Conservation (phyloP, 2,113 vertebrate genomes). For the Ancistrus triradiatus region DNA sequence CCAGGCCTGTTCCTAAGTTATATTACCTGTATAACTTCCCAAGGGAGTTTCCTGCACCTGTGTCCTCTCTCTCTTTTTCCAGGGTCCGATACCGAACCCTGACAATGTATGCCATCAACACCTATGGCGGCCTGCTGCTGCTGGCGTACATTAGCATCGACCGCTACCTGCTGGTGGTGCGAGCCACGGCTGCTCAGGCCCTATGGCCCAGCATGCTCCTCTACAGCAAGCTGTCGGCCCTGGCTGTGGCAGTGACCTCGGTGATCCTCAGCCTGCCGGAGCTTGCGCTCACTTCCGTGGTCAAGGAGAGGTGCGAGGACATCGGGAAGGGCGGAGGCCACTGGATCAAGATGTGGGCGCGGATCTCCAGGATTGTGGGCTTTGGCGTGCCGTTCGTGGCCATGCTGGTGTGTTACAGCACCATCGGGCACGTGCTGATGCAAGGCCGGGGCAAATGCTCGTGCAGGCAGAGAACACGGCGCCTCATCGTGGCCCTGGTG, state of each 20-base stretch:
- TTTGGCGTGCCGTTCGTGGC: conserved; percentile 76
- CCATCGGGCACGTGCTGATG: conserved; percentile 72
- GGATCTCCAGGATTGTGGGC: conserved; percentile 68
- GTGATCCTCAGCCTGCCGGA: conserved; percentile 77
- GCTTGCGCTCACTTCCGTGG: conserved; percentile 65
- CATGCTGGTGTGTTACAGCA: conserved; percentile 79
- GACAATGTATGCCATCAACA: conserved; percentile 82
- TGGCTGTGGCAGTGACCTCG: conserved; percentile 71
- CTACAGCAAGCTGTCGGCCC: conserved; percentile 51
- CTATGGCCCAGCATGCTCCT: conserved; percentile 52
- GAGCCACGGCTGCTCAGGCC: conserved; percentile 54
- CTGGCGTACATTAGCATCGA: conserved; percentile 87
- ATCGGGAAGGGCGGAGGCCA: conserved; percentile 34
- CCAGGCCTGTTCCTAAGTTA: too few species aligned
- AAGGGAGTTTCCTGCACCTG: too few species aligned
- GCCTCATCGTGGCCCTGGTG: conserved; percentile 82
- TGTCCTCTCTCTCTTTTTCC: too few species aligned
- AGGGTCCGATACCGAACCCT: too few species aligned
- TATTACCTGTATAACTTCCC: too few species aligned
- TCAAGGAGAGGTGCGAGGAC: conserved; percentile 58
- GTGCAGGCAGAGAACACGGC: conserved; percentile 74
- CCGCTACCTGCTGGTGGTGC: conserved; percentile 81
- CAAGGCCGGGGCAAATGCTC: conserved; percentile 53
- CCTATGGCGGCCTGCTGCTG: conserved; percentile 83
- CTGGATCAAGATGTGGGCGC: conserved; percentile 62